Conservation (phyloP, 2,113 vertebrate genomes). For the Dendrocopos noguchii region DNA sequence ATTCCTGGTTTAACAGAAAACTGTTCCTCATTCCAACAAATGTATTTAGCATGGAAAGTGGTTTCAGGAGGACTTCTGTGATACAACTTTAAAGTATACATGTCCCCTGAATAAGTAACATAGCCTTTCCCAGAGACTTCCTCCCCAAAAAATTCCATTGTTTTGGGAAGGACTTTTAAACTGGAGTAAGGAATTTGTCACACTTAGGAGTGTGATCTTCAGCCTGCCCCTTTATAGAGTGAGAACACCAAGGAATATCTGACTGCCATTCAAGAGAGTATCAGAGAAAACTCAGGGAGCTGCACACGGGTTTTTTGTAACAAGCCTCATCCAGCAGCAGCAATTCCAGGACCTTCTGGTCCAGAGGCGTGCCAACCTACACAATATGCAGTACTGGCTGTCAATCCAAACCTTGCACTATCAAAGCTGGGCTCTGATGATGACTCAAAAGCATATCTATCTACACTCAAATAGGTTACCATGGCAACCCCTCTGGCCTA, state of each 20-base stretch:
- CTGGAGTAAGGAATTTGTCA: neutral
- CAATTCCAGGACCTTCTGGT: slow-evolving; percentile 57
- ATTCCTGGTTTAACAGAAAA: neutral
- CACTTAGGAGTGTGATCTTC: neutral
- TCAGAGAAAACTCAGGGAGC: neutral
- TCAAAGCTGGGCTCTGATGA: slow-evolving; percentile 27
- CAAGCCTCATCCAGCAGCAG: slow-evolving; percentile 25
- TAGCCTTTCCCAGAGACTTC: neutral
- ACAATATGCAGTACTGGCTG: slow-evolving; percentile 47
- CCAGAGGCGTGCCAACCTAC: slow-evolving; percentile 55
- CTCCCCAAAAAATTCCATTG: neutral
- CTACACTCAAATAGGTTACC: slow-evolving; percentile 34
- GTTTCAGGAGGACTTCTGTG: neutral
- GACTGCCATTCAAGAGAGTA: neutral
- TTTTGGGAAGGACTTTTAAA: neutral
- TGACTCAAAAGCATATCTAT: slow-evolving; percentile 51
- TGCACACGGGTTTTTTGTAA: neutral
- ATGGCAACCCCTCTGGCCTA: slow-evolving; percentile 62
- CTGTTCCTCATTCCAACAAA: neutral
- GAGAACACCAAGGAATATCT: neutral
- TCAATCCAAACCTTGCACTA: slow-evolving; percentile 31
- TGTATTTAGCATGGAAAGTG: neutral
- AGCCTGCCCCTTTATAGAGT: neutral
- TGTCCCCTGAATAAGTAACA: neutral
- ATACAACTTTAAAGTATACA: neutral